These are phyloP conservation scores for Prunella himalayana DNA, from an alignment of 2,113 vertebrate species.

Conservation along the genomic window DNA sequence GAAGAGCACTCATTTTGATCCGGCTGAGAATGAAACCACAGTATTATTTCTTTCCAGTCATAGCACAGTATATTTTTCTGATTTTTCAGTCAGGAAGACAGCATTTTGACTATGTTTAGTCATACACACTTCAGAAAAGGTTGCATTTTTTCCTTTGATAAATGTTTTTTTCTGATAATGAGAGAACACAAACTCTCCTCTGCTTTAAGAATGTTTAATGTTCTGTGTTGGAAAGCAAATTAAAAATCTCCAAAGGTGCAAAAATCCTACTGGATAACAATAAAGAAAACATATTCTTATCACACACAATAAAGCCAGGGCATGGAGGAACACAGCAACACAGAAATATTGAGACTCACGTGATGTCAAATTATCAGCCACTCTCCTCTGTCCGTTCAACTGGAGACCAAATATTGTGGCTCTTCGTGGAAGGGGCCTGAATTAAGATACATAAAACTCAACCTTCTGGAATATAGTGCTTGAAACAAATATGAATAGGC, in stretches of 20 bases:
- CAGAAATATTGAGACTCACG: slow-evolving; percentile 26
- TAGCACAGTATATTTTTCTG: background rate
- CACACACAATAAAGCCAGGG: background rate
- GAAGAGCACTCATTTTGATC: background rate
- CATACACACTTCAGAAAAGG: background rate
- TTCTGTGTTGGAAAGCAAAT: background rate
- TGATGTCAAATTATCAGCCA: slow-evolving; percentile 11
- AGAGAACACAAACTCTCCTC: background rate
- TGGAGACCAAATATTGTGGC: background rate
- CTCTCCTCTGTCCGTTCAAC: background rate
- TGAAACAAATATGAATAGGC: background rate
- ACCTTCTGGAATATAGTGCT: background rate
- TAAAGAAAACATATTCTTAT: background rate
- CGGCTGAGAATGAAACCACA: background rate
- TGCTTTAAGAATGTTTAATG: background rate
- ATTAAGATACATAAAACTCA: background rate
- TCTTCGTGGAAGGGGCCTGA: background rate
- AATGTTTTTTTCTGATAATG: background rate
- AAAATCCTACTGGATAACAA: background rate
- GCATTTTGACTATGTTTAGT: background rate
- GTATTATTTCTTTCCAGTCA: background rate
- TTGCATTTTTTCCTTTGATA: background rate
- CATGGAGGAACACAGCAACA: background rate
- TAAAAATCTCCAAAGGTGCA: background rate
- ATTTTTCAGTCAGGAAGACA: background rate